Evolutionary conservation across 2,113 vertebrate genomes (phyloP).

Genomic region (Empidonax alnorum): DNA sequence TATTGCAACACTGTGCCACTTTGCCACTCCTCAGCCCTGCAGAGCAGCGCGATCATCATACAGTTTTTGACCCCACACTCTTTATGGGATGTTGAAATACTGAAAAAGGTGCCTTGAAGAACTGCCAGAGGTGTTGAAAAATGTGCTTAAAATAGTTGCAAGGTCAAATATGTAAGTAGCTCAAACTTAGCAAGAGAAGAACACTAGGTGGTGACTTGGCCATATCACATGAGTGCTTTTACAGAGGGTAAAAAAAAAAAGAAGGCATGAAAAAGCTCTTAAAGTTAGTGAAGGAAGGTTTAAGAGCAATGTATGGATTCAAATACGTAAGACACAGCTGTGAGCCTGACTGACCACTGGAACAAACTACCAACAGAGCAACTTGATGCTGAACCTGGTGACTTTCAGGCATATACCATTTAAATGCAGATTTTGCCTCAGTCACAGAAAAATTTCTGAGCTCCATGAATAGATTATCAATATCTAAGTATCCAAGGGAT

Average conservation of each 20-base stretch:
- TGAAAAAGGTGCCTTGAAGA: neutral
- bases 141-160: neutral
- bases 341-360: neutral
- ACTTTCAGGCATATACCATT: neutral
- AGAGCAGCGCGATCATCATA: neutral
- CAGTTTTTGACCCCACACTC: neutral
- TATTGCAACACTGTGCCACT: neutral
- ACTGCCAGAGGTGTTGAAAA: neutral
- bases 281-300: neutral
- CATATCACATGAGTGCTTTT: neutral
- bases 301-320: neutral
- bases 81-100: neutral
- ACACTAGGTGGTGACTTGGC: constrained; percentile 11
- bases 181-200: neutral
- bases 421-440: neutral
- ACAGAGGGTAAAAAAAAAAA: neutral
- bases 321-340: neutral
- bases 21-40: neutral
- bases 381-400: neutral
- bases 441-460: neutral
- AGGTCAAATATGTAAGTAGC: neutral
- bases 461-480: neutral
- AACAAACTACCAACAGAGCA: neutral
- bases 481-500: neutral
- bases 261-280: neutral